Percentiles rank a stretch among this genome's conserved stretches.
These are phyloP conservation scores for Mormyrus iriodes DNA, from an alignment of 2,113 vertebrate species.

Conservation along the genomic window DNA sequence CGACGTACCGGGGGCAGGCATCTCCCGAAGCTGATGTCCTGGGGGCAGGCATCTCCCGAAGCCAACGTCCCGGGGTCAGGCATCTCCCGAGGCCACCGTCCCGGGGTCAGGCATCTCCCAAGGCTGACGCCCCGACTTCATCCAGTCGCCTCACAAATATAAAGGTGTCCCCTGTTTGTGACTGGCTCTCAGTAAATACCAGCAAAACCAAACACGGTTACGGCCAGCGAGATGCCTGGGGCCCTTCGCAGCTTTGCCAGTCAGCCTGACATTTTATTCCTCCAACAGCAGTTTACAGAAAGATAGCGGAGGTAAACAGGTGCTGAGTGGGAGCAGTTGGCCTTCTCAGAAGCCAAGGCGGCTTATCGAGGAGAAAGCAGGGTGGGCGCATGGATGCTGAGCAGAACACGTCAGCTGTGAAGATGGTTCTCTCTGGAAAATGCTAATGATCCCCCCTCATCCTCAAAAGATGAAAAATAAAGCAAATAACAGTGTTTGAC, in stretches of 20 bases:
- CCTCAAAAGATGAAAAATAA: neutral
- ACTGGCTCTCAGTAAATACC: neutral
- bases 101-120: neutral
- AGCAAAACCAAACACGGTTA: neutral
- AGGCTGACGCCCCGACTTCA: neutral
- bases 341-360: neutral
- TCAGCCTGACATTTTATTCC: neutral
- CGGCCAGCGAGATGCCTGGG: neutral
- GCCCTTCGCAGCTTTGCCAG: neutral
- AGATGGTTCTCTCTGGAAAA: no score
- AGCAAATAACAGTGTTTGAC: neutral
- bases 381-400: neutral
- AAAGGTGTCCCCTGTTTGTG: neutral
- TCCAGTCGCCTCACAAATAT: neutral
- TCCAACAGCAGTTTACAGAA: neutral
- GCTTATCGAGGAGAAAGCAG: neutral
- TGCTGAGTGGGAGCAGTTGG: neutral
- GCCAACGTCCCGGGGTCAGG: no score
- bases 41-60: no score
- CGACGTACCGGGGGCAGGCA: no score
- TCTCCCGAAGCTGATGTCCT: no score
- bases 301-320: neutral
- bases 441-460: neutral
- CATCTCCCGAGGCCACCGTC: no score
- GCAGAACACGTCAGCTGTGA: neutral